A percentile compares a stretch with the other conserved stretches of the same genome.
Conservation (phyloP, 2,888 invertebrate genomes). For the Leistus spinibarbis region DNA sequence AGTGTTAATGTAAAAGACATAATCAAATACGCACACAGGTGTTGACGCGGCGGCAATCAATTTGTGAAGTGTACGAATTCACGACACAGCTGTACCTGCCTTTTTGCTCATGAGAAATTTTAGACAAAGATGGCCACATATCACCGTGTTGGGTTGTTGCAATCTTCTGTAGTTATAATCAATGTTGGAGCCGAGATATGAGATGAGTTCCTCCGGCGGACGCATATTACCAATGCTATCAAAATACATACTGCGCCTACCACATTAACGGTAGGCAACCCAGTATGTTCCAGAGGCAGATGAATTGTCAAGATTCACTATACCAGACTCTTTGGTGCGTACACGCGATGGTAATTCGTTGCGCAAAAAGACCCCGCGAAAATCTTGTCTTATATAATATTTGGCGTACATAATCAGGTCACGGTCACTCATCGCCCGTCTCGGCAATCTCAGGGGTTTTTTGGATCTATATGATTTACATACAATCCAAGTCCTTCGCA, state of each 20-base stretch:
- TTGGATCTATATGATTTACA: constrained; percentile 37
- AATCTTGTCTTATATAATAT: constrained; percentile 44
- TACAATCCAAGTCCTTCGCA: constrained; percentile 42
- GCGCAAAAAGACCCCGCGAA: constrained; percentile 40
- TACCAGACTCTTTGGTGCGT: constrained; percentile 44
- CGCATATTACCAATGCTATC: constrained; percentile 52
- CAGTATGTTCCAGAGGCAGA: constrained; percentile 49
- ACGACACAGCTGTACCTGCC: too few species aligned
- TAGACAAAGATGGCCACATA: constrained; percentile 10
- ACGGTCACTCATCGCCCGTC: too few species aligned
- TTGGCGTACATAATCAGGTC: constrained; percentile 45
- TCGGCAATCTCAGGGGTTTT: constrained; percentile 38
- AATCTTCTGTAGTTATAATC: constrained; percentile 18
- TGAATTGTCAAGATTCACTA: constrained; percentile 48
- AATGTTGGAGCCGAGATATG: constrained; percentile 27
- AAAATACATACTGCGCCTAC: constrained; percentile 48
- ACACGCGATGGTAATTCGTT: constrained; percentile 44
- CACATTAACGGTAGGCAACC: constrained; percentile 50
- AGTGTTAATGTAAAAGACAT: constrained; percentile 15
- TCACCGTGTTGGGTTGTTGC: too few species aligned
- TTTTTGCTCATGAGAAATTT: neutral
- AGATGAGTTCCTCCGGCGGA: constrained; percentile 44
- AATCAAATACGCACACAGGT: too few species aligned
- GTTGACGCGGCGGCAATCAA: too few species aligned
- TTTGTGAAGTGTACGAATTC: too few species aligned